Evolutionary conservation across 1,140 invertebrate species (phyloP), one percentile per base, ranked within the genome.

Genomic region (Neotoxoptera formosana): DNA sequence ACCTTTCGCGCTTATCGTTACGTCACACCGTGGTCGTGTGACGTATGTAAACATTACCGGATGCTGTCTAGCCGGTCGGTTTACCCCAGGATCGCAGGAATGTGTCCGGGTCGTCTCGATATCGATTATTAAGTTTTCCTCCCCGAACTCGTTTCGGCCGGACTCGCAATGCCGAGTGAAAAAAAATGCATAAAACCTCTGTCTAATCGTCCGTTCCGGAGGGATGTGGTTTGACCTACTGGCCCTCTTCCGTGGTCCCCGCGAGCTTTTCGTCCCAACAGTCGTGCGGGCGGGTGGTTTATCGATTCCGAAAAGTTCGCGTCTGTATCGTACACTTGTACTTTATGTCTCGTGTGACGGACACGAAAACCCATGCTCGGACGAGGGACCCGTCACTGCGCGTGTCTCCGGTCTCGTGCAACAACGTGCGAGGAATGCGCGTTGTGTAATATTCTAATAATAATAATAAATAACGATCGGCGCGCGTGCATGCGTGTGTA

Each of bases 361-460:
- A 86, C 30, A 47, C 25, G 25, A 86, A 86, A 86, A 86, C 11
- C 41, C 60, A 76, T 76, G 30, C 30, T 76, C 23, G 41, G 25
- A 6, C 25, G 23, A 7, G 21, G 21, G 76, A 36, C 20, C 21
- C 76, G 20, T 23, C 6, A 21, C 7, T 41, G 90, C n/a, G 17
- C 17, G 56, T 20, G 23, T 45, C n/a, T n/a, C n/a, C n/a, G n/a
- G n/a, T n/a, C 90, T 45, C 60, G 90, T 47, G 41, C 90, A 76
- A 76, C 60, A 67, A 67, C 60, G 47, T 20, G 48, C 48, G 47
- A 93, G 91, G 91, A 93, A 93, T 93, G 91, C 91, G 56, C 41
- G 90, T 92, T 92, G 76, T 51, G 90, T 92, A 92, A 92, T 81
- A 51, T 45, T 86, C 21, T 86, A 45, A 86, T 86, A 86, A 30